Conservation (phyloP, 2,888 invertebrate species). For the Euplagia quadripunctaria region DNA sequence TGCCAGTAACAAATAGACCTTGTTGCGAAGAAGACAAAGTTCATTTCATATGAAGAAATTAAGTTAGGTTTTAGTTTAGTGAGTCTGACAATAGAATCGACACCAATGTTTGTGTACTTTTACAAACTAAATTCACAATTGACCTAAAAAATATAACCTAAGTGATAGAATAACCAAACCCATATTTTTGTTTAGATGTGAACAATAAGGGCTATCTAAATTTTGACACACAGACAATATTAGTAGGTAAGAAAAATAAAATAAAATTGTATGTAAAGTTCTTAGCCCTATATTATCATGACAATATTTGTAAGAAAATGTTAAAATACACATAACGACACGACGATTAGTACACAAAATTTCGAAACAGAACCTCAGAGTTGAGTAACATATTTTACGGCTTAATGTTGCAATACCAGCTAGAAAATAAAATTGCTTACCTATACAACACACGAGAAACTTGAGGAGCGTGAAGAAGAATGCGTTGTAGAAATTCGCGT, state of each 20-base stretch:
- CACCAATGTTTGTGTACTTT: neutral
- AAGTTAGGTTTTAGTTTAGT: too few relatives aligned
- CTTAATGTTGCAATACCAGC: constrained; percentile 43
- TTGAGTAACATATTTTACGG: constrained; percentile 60
- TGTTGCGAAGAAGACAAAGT: too few relatives aligned
- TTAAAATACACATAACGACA: constrained; percentile 45
- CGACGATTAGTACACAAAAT: constrained; percentile 36
- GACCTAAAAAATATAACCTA: neutral
- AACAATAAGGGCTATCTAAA: neutral
- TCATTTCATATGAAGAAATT: too few relatives aligned
- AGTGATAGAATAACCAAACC: neutral
- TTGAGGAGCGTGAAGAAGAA: constrained; percentile 88
- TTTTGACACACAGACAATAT: neutral
- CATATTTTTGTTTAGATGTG: neutral
- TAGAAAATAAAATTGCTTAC: constrained; percentile 71
- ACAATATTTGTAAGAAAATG: constrained; percentile 19
- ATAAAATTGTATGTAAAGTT: neutral
- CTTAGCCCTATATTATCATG: neutral
- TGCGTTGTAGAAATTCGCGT: constrained; percentile 87
- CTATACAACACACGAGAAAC: constrained; percentile 89
- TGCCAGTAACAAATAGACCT: too few relatives aligned
- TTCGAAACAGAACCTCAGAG: constrained; percentile 48
- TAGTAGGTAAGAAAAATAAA: neutral
- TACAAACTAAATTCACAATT: neutral
- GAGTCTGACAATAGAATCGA: too few relatives aligned